Conservation (phyloP, 2,888 invertebrate genomes). For the Willowsia nigromaculata region DNA sequence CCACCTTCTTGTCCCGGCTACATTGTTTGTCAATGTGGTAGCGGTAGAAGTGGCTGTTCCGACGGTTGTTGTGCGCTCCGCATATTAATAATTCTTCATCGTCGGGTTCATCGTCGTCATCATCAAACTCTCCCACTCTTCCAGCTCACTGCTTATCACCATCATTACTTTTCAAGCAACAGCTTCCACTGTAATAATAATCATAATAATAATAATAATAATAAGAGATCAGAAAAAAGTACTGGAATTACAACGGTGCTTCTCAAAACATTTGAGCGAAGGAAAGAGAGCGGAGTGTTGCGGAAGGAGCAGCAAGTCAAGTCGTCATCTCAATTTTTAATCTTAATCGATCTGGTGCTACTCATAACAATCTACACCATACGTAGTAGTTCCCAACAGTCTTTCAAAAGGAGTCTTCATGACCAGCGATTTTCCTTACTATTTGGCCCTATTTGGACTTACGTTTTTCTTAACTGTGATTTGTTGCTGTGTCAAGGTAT, state of each 20-base stretch:
- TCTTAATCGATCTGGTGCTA: slow-evolving; percentile 20
- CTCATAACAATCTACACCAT: slow-evolving; percentile 39
- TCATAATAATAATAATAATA: neutral
- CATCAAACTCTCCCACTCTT: neutral
- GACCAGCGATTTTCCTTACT: slow-evolving; percentile 78
- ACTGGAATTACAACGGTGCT: neutral
- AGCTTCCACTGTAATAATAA: neutral
- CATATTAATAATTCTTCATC: slow-evolving; percentile 25
- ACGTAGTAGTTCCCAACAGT: slow-evolving; percentile 62
- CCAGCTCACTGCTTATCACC: neutral
- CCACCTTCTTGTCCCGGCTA: slow-evolving; percentile 12
- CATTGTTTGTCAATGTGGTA: slow-evolving; percentile 61
- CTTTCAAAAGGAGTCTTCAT: slow-evolving; percentile 76
- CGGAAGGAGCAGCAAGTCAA: neutral
- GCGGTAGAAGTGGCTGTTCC: slow-evolving; percentile 58
- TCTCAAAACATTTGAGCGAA: neutral
- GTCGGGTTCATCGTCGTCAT: neutral
- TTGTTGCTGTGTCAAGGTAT: slow-evolving; percentile 78
- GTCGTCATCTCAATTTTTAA: slow-evolving; percentile 12
- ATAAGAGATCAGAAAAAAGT: neutral
- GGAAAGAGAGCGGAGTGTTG: neutral
- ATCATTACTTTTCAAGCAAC: neutral
- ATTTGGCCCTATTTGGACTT: slow-evolving; percentile 78
- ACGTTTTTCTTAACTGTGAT: slow-evolving; percentile 77
- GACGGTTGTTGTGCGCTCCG: neutral